Percentiles rank a stretch among this genome's conserved stretches.
These are phyloP conservation scores for Sarcophaga bullata DNA, from an alignment of 1,140 invertebrate species.

Conservation along the genomic window DNA sequence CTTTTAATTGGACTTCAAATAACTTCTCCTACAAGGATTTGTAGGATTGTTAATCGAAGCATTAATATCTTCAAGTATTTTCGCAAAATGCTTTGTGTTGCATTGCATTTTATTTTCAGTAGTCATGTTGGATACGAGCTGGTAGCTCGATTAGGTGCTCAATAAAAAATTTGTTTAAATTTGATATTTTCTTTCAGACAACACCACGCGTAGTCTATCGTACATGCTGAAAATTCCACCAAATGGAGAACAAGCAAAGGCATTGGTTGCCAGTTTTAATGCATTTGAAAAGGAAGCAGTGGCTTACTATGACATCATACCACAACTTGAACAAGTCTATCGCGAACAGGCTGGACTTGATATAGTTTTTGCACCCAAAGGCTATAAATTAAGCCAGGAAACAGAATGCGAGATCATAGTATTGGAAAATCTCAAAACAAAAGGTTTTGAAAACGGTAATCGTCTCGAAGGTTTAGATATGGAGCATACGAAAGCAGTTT, in stretches of 20 bases:
- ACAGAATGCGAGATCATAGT: conserved; percentile 43
- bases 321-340: conserved; percentile 50
- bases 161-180: no score
- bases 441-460: conserved; percentile 64
- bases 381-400: conserved; percentile 38
- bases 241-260: not conserved
- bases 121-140: no score
- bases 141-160: no score
- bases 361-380: conserved; percentile 45
- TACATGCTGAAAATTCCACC: conserved; percentile 49
- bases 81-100: no score
- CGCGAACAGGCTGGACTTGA: conserved; percentile 49
- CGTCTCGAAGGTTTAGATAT: conserved; percentile 68
- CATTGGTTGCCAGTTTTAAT: not conserved
- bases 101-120: no score
- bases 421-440: conserved; percentile 47
- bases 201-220: conserved; percentile 29
- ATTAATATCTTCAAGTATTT: no score
- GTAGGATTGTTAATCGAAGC: no score
- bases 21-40: no score
- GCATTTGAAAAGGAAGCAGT: conserved; percentile 47
- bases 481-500: conserved; percentile 66
- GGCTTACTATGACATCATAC: conserved; percentile 48
- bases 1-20: no score
- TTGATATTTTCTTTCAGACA: conserved; percentile 45